Base-by-base conservation (phyloP, 2,888 invertebrate species). In the Galerucella nymphaeae region DNA sequence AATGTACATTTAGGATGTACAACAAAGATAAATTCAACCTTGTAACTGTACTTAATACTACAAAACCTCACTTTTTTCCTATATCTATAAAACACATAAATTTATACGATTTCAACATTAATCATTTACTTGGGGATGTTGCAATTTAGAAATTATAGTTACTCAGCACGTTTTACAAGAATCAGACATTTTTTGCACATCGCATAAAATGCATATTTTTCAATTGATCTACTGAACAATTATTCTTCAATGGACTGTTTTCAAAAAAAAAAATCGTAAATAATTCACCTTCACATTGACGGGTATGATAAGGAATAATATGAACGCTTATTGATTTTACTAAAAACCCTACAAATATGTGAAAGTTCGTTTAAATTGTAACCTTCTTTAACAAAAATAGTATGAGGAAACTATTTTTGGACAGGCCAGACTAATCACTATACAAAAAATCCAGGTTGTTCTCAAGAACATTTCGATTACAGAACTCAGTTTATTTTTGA, bases 361-460 rank as follows among this genome's bases (percentile, higher is more conserved):
- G 18, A 62, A 62, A 62, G 20, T 62, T 41, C 18, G 30, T 23
- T 41, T 42, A 66, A 50, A 61, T 57, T 30, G 50, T 67, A 55
- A 67, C 13, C 30, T 50, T 59, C 58, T 61, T 62, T 8, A 66
- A 70, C 68, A 16, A 70, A 78, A 79, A 77, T 76, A 75, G 66
- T 66, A 55, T 58, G 63, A 30, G 20, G 61, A 63, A 72, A 74
- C 78, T 80, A 79, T 80, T 80, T 80, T 79, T 78, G 79, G 79
- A 79, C 68, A 73, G 64, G 70, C 58, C 59, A 73, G 75, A 70
- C 76, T 41, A 67, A 65, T 61, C 66, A 68, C 75, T 66, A 61
- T 41, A 68, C 70, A 77, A 79, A 77, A 78, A 78, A 77, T 77
- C 76, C 82, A 79, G 81, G 77, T 75, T 76, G 67, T 63, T 57